A percentile compares a stretch with the other conserved stretches of the same genome.
These are phyloP conservation scores for Sander lucioperca DNA, from an alignment of 2,113 vertebrate species.

Conservation along the genomic window DNA sequence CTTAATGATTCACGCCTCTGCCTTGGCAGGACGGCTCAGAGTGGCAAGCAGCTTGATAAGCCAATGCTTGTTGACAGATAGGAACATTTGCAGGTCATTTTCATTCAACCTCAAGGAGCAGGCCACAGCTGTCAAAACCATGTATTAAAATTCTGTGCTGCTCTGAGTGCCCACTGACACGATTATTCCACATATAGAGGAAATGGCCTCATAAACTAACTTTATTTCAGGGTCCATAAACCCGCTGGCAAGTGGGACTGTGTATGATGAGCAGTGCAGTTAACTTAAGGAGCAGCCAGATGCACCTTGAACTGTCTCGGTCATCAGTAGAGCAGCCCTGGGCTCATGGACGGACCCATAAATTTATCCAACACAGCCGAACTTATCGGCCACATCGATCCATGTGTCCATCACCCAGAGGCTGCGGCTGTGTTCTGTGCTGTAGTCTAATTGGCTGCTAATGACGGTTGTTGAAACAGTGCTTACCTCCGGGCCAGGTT, in stretches of 20 bases:
- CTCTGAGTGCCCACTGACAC: conserved; percentile 58
- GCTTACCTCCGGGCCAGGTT: conserved; percentile 1
- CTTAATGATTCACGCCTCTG: conserved; percentile 27
- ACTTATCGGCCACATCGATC: conserved; percentile 12
- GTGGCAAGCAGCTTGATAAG: background rate
- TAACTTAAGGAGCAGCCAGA: conserved; percentile 62
- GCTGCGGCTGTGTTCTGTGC: conserved; percentile 2
- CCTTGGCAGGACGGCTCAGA: background rate
- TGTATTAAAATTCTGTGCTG: conserved; percentile 51
- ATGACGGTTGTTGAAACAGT: conserved; percentile 14
- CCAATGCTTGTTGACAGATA: conserved; percentile 41
- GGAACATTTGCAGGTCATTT: conserved; percentile 51
- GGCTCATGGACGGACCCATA: conserved; percentile 18
- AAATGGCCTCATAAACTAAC: conserved; percentile 71
- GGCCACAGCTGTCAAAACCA: conserved; percentile 30
- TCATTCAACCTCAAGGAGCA: conserved; percentile 41
- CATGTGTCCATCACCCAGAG: background rate
- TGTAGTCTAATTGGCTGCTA: conserved; percentile 43
- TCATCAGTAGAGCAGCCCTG: conserved; percentile 12
- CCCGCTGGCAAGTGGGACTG: conserved; percentile 36
- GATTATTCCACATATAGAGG: conserved; percentile 72
- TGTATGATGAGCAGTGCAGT: conserved; percentile 54
- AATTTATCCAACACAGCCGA: conserved; percentile 30
- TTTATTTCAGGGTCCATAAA: conserved; percentile 73
- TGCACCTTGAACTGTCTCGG: conserved; percentile 59